A percentile compares a stretch with the other conserved stretches of the same genome.
phyloP scores from a whole-genome alignment of 2,888 invertebrate species.

The Pecten maximus region DNA sequence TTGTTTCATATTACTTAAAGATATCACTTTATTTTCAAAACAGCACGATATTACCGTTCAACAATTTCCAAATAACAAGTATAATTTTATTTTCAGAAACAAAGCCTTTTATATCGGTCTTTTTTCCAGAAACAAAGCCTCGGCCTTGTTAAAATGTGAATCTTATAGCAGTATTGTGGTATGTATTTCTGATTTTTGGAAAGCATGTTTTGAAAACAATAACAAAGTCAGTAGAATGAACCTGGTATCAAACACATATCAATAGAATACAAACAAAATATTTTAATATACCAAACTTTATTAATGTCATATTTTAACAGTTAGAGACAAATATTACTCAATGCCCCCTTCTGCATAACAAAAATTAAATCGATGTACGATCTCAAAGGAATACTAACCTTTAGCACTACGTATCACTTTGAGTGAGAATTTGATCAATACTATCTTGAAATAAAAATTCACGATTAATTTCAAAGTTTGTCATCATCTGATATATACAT shows the following conservation, averaged over 20 bases:
- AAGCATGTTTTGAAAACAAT: too few species aligned
- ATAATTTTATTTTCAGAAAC: too few species aligned
- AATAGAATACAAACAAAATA: background rate
- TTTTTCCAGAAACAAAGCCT: too few species aligned
- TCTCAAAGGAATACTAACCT: slow-evolving; percentile 7
- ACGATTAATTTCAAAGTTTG: background rate
- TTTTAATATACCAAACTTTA: slow-evolving; percentile 21
- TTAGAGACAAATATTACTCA: background rate
- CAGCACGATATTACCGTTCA: too few species aligned
- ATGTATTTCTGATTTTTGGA: too few species aligned
- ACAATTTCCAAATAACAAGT: too few species aligned
- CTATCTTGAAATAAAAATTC: background rate
- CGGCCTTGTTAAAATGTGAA: too few species aligned
- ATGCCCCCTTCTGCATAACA: slow-evolving; percentile 6
- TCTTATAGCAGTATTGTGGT: too few species aligned
- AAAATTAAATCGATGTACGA: slow-evolving; percentile 10
- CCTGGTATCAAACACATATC: background rate
- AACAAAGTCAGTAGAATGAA: too few species aligned
- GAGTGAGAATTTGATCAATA: background rate
- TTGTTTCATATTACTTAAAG: too few species aligned
- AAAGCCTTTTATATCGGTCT: too few species aligned
- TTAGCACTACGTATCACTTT: slow-evolving; percentile 2
- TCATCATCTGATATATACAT: background rate
- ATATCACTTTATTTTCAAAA: too few species aligned
- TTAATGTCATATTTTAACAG: slow-evolving; percentile 23